A percentile compares a stretch with the other conserved stretches of the same genome.
Evolutionary conservation across 2,113 vertebrate genomes (phyloP).

Genomic region (Tiliqua scincoides): DNA sequence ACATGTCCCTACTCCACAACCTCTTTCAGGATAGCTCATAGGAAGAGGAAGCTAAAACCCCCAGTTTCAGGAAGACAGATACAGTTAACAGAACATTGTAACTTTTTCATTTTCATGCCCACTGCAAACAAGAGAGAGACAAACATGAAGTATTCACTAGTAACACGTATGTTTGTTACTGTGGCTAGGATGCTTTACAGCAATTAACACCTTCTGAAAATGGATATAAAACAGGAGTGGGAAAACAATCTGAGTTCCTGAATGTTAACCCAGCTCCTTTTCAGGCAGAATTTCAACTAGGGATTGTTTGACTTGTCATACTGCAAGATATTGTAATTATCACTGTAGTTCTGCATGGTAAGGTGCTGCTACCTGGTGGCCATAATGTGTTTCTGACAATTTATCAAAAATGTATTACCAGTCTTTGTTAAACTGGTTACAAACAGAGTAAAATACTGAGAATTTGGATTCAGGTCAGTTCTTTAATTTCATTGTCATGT

Average conservation of each 20-base stretch:
- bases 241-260: not conserved
- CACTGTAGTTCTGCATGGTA: slow-evolving; percentile 47
- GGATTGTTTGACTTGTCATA: slow-evolving; percentile 32
- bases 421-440: not conserved
- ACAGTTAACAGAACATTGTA: not conserved
- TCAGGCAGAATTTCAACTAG: not conserved
- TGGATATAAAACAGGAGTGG: not conserved
- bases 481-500: not conserved
- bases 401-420: not conserved
- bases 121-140: not conserved
- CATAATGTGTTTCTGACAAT: slow-evolving; percentile 28
- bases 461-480: not conserved
- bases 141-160: not conserved
- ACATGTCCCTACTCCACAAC: not conserved
- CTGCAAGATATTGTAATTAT: slow-evolving; percentile 20
- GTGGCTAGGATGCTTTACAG: not conserved
- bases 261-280: slow-evolving; percentile 4
- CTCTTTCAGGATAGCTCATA: not conserved
- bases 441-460: not conserved
- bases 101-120: too few species aligned
- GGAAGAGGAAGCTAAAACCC: not conserved
- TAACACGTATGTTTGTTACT: not conserved
- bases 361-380: slow-evolving; percentile 78
- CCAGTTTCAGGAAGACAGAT: not conserved
- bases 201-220: not conserved